Percentiles rank a stretch among this genome's conserved stretches.
Evolutionary conservation across 2,888 invertebrate species (phyloP).

Genomic region (Strigamia crassipes): DNA sequence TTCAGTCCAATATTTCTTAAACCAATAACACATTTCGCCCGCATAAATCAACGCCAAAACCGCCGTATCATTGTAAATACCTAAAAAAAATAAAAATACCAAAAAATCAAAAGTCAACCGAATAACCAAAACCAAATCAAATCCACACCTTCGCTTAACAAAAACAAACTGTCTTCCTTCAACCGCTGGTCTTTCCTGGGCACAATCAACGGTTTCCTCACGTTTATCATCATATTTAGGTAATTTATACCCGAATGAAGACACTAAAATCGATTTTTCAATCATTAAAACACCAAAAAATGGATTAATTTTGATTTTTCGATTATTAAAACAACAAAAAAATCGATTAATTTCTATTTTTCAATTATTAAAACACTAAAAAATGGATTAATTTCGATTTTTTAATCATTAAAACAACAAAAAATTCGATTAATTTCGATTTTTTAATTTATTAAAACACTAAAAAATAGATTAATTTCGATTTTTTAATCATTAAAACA

Average conservation of each 20-base stretch:
- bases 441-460: too few species aligned
- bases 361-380: too few species aligned
- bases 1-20: neutral
- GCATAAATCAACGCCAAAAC: slow-evolving; percentile 57
- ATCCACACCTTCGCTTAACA: slow-evolving; percentile 43
- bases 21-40: slow-evolving; percentile 58
- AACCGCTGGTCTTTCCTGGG: neutral
- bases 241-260: slow-evolving; percentile 22
- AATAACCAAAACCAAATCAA: too few species aligned
- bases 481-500: too few species aligned
- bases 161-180: slow-evolving; percentile 28
- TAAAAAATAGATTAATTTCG: too few species aligned
- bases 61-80: slow-evolving; percentile 57
- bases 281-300: too few species aligned
- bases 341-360: too few species aligned
- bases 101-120: neutral
- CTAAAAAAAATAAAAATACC: slow-evolving; percentile 51
- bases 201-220: slow-evolving; percentile 13
- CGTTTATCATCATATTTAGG: slow-evolving; percentile 18
- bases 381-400: too few species aligned
- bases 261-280: slow-evolving; percentile 35
- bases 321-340: too few species aligned
- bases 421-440: too few species aligned
- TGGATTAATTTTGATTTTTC: too few species aligned
- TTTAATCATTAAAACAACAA: too few species aligned